phyloP scores from a whole-genome alignment of 2,888 invertebrate species.

The Platycheirus albimanus region DNA sequence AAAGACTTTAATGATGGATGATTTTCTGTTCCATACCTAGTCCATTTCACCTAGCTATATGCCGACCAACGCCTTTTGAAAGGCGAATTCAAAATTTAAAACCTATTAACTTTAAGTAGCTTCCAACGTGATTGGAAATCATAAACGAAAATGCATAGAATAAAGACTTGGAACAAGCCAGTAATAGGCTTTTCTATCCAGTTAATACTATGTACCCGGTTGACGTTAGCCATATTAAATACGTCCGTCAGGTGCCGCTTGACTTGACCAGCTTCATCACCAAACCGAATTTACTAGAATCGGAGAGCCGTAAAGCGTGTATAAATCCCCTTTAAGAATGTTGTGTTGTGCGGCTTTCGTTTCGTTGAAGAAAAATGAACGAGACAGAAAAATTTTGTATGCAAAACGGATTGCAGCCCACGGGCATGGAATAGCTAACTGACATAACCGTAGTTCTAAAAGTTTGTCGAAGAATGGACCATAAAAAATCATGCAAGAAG shows the following conservation, averaged over 20 bases:
- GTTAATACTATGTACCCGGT: constrained; percentile 4
- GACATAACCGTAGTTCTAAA: constrained; percentile 57
- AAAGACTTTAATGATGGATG: neutral
- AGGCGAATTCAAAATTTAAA: neutral
- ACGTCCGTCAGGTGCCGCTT: constrained; percentile 62
- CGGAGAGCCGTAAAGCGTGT: constrained; percentile 51
- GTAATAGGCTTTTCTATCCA: constrained; percentile 31
- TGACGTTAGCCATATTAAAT: constrained; percentile 52
- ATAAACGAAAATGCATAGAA: constrained; percentile 8
- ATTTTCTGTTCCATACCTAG: neutral
- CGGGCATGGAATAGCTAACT: constrained; percentile 50
- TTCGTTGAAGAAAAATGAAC: neutral
- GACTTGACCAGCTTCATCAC: constrained; percentile 31
- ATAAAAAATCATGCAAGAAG: constrained; percentile 45
- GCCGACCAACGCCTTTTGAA: neutral
- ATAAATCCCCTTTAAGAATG: constrained; percentile 37
- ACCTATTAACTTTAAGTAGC: neutral
- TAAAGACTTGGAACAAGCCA: neutral
- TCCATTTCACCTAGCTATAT: neutral
- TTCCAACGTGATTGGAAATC: constrained; percentile 8
- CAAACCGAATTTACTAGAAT: constrained; percentile 39
- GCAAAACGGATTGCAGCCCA: constrained; percentile 64
- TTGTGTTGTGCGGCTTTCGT: neutral
- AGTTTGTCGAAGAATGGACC: constrained; percentile 18
- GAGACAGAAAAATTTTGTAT: constrained; percentile 61